Evolutionary conservation across 2,888 invertebrate genomes (phyloP), one percentile per base, ranked within the genome.

Genomic region (Escarpia spicata): DNA sequence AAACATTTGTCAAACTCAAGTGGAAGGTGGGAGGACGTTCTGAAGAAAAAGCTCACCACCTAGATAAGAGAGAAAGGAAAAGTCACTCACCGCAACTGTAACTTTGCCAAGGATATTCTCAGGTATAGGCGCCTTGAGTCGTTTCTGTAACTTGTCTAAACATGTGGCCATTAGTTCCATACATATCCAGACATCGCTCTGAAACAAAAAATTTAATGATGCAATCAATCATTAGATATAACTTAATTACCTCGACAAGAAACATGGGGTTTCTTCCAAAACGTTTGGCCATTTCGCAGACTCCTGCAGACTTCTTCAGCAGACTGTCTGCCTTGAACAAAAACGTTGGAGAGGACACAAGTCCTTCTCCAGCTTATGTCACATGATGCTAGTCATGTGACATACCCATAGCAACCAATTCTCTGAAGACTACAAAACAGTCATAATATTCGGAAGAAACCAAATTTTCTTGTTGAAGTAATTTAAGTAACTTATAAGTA

Each of bases 91-190:
- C 95, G 99, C 99, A 94, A 99, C 98, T 93, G 99, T 98, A 94
- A 99, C 98, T 97, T 99, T 99, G 95, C 99, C 99, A 94, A 99
- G 97, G 96, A 99, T 99, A 95, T 97, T 97, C 97, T 99, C 99
- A 4, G 99, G 99, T 96, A 99, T 98, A n/a, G 99, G 98, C 94
- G 97, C 97, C 94, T 98, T 98, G 45, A 96, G 95, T 92, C 95
- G 94, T 96, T 98, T 99, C 93, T 99, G 97, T 95, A 99, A 97
- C 97, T 99, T 99, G 96, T 99, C 99, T 96, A 99, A 98, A 97
- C 99, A 99, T 43, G 99, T 99, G 26, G 99, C 98, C 99, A 99
- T 99, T 94, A 99, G 97, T 97, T 99, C 99, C 99, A 99, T 99
- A 96, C 99, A 99, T 96, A 99, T 99, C 99, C 99, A 99, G 0